Conservation (phyloP, 2,113 vertebrate species). For the Halichoeres trimaculatus region DNA sequence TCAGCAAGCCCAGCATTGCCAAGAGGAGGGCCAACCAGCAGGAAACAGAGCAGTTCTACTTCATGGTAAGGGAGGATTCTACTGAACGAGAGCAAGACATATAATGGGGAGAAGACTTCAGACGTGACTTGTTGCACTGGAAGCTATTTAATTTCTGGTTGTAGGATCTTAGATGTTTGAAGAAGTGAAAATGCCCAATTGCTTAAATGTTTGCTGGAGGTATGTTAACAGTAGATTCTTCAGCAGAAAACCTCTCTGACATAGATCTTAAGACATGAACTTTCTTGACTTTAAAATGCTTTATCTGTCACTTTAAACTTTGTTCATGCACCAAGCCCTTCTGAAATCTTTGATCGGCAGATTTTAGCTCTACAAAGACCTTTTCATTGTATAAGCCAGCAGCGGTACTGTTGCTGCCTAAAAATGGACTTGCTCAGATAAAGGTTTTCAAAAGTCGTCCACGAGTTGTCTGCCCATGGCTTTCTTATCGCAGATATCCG, state of each 20-base stretch:
- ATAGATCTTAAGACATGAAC: neutral
- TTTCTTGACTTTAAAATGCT: conserved; percentile 3
- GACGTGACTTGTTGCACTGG: neutral
- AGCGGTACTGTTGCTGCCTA: conserved; percentile 41
- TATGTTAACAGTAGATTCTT: neutral
- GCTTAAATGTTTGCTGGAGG: neutral
- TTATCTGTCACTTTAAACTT: conserved; percentile 10
- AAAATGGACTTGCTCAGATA: conserved; percentile 70
- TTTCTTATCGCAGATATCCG: conserved; percentile 57
- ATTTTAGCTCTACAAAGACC: neutral
- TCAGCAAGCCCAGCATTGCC: conserved; percentile 98
- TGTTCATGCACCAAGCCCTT: neutral
- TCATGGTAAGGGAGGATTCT: conserved; percentile 86
- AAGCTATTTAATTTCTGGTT: neutral
- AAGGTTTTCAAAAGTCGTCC: conserved; percentile 53
- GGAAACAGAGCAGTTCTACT: conserved; percentile 99
- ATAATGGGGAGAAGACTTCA: neutral
- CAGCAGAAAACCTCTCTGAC: neutral
- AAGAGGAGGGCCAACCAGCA: conserved; percentile 98
- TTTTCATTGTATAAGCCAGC: conserved; percentile 30
- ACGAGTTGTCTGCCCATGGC: conserved; percentile 55
- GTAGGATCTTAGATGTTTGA: conserved; percentile 2
- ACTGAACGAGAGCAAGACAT: neutral
- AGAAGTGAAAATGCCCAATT: neutral
- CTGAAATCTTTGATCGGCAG: conserved; percentile 28